Base-by-base conservation (phyloP, 2,888 invertebrate genomes). In the Aproaerema taeniolella region DNA sequence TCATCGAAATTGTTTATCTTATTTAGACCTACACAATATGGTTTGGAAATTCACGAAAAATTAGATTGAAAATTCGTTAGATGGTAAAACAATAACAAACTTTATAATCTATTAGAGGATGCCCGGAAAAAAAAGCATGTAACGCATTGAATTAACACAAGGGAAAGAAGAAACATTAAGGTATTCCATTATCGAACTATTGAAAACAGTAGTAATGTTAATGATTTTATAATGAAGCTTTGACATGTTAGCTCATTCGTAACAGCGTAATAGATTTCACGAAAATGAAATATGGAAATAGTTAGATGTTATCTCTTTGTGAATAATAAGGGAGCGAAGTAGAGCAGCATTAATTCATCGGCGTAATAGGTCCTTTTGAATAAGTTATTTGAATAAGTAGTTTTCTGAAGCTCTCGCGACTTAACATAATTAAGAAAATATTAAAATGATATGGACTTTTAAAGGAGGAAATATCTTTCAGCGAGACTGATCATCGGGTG, bases 161-260 rank as follows among this genome's bases (percentile, higher is more conserved):
- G n/a, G n/a, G n/a, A n/a, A n/a, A n/a, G n/a, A n/a, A n/a, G n/a
- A n/a, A n/a, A n/a, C n/a, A n/a, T n/a, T n/a, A n/a, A n/a, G n/a
- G 20, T 20, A 20, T 20, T 20, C 5, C 7, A 7, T 20, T 6
- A 20, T 20, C 4, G 20, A 20, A 20, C 20, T 20, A 20, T 20
- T 20, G 5, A 20, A 20, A 20, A 20, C 20, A 20, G 13, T 5
- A 9, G 35, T 12, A 38, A 20, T 33, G 38, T 17, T 39, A 43
- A 43, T 43, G 43, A 39, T 39, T 39, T 43, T 43, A 32, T 43
- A 43, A 43, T 43, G 39, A 39, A 38, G 15, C 35, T 41, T 41
- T 41, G 41, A 40, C 43, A 44, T 44, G 40, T 42, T 26, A 20
- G 26, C 36, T 34, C 32, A 37, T 37, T 37, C 31, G 38, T 33